Base-by-base conservation (phyloP, 2,888 invertebrate species). In the Atrina japonica region DNA sequence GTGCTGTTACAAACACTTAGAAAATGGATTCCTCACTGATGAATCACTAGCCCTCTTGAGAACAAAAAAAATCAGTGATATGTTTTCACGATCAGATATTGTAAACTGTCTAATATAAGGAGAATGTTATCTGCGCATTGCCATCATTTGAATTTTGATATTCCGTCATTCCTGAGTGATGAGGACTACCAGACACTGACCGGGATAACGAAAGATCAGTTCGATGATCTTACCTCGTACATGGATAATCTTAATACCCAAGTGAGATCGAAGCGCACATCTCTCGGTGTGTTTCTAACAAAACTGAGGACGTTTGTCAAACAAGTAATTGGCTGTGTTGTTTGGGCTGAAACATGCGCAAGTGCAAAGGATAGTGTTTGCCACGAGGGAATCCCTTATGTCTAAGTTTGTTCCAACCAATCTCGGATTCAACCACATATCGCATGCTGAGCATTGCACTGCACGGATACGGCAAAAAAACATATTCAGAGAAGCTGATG, bases 101-200 rank as follows among this genome's bases (percentile, higher is more conserved):
- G 5, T 3, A 50, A 52, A 7, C 40, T 63, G n/a, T n/a, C 21
- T 52, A 5, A 18, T 50, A 40, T 35, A 11, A 18, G 63, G 11
- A 16, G 6, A 27, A 40, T 63, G 41, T 21, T 63, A 16, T 35
- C 6, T 23, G 6, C 2, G 35, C 3, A 3, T 7, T n/a, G n/a
- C n/a, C 30, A 47, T 11, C 52, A n/a, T n/a, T 58, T 65, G n/a
- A 65, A 65, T 45, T 65, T 65, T 65, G 65, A 65, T 55, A 21
- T 52, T 53, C 53, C 65, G 5, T 14, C 23, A 7, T n/a, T 30
- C 6, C 18, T 65, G n/a, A 27, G 16, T 18, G 41, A 55, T 55
- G 53, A 53, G n/a, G 65, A 55, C 21, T 65, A 45, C 43, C 1
- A 18, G 3, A 61, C 47, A n/a, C 61, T 55, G 3, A 55, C 40